Conservation (phyloP, 2,113 vertebrate genomes). For the Sceloporus undulatus region DNA sequence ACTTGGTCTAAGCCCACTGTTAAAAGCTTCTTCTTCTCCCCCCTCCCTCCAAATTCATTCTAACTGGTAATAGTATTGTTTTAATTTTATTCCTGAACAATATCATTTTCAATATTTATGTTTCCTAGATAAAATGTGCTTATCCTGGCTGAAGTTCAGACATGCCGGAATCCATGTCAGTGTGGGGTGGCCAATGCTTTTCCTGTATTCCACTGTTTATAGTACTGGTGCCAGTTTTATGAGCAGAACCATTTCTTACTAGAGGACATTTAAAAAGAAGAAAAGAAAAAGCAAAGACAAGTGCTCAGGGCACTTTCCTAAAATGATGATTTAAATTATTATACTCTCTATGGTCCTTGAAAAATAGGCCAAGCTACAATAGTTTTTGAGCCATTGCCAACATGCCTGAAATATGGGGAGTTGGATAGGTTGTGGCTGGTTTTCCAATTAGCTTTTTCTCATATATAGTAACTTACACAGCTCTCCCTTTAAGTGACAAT, state of each 20-base stretch:
- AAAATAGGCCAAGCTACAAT: constrained; percentile 80
- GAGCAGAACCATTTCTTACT: constrained; percentile 40
- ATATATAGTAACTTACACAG: constrained; percentile 66
- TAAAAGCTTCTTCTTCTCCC: not conserved
- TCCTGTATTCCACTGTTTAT: constrained; percentile 56
- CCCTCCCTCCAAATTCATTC: not conserved
- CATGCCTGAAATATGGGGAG: constrained; percentile 75
- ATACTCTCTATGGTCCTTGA: constrained; percentile 73
- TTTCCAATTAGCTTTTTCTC: constrained; percentile 76
- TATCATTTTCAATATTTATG: constrained; percentile 51
- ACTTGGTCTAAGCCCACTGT: not conserved
- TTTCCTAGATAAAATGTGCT: constrained; percentile 49
- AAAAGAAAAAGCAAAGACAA: constrained; percentile 57
- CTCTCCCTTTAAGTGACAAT: constrained; percentile 71
- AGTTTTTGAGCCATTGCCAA: constrained; percentile 76
- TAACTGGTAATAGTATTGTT: constrained; percentile 34
- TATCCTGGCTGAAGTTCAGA: constrained; percentile 63
- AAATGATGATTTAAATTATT: constrained; percentile 78
- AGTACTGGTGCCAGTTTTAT: constrained; percentile 58
- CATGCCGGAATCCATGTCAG: constrained; percentile 49
- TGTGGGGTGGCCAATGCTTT: constrained; percentile 49
- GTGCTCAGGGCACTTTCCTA: constrained; percentile 73
- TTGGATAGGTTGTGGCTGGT: constrained; percentile 73
- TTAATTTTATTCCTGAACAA: constrained; percentile 48
- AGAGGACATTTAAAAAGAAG: constrained; percentile 55